Conservation (phyloP, 1,140 invertebrate species). For the Holotrichia oblita region DNA sequence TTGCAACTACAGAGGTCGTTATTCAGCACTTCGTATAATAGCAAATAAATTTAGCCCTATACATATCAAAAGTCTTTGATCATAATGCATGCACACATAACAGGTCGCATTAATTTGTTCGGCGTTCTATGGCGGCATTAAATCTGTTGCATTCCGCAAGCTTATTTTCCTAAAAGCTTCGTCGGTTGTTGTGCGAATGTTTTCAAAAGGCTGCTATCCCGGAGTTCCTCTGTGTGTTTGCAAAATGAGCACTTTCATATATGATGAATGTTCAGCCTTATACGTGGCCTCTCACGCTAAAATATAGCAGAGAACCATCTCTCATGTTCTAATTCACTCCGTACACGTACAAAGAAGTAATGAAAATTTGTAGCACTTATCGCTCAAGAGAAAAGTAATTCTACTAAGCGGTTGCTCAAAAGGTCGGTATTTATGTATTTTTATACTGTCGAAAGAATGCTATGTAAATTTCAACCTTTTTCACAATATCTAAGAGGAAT, state of each 20-base stretch:
- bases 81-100: not conserved
- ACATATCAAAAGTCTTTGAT: too few relatives aligned
- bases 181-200: not conserved
- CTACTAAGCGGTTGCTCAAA: not conserved
- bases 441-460: too few relatives aligned
- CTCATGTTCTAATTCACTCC: not conserved
- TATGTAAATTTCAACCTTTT: too few relatives aligned
- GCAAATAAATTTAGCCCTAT: too few relatives aligned
- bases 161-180: slow-evolving; percentile 29
- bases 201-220: slow-evolving; percentile 30
- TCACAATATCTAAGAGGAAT: too few relatives aligned
- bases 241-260: slow-evolving; percentile 24
- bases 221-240: slow-evolving; percentile 11
- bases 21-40: too few relatives aligned
- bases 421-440: too few relatives aligned
- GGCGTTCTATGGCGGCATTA: not conserved
- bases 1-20: too few relatives aligned
- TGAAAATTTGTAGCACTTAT: not conserved
- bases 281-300: not conserved
- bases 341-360: not conserved
- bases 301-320: not conserved
- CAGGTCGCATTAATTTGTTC: slow-evolving; percentile 21
- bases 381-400: not conserved
- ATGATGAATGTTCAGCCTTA: slow-evolving; percentile 16
- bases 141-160: slow-evolving; percentile 30